phyloP scores from a whole-genome alignment of 2,113 vertebrate genomes.

The Leptodactylus fuscus region DNA sequence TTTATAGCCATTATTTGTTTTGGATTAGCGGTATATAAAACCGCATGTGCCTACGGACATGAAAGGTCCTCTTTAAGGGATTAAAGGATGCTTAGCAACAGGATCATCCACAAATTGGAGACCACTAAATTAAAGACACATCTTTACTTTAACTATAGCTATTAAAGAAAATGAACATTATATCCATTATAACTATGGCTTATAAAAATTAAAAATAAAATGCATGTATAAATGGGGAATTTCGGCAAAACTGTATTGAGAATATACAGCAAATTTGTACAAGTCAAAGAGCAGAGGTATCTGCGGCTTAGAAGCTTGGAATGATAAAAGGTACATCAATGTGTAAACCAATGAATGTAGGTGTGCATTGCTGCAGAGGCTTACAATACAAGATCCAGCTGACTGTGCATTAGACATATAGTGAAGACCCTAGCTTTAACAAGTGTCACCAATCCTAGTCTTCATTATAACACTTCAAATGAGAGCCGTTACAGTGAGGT shows the following conservation, averaged over 20 bases:
- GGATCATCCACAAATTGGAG: too few relatives aligned
- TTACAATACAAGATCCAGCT: slow-evolving; percentile 12
- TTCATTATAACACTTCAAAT: slow-evolving; percentile 55
- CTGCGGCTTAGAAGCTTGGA: background rate
- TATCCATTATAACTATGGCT: too few relatives aligned
- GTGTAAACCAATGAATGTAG: slow-evolving; percentile 4
- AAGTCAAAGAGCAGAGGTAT: background rate
- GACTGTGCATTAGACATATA: slow-evolving; percentile 20
- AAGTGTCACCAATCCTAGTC: slow-evolving; percentile 37
- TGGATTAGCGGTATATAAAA: too few relatives aligned
- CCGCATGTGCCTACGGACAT: too few relatives aligned
- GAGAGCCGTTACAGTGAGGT: slow-evolving; percentile 42
- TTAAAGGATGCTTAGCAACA: too few relatives aligned
- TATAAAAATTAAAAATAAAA: too few relatives aligned
- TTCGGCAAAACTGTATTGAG: background rate
- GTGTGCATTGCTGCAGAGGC: background rate
- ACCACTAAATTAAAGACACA: too few relatives aligned
- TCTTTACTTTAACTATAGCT: too few relatives aligned
- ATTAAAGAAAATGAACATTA: too few relatives aligned
- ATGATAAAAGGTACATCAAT: slow-evolving; percentile 24
- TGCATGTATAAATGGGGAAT: background rate
- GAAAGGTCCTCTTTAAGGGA: too few relatives aligned
- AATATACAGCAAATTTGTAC: background rate
- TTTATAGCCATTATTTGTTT: too few relatives aligned
- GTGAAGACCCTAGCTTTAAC: slow-evolving; percentile 11